Base-by-base conservation (phyloP, 1,140 invertebrate species). In the Ips typographus region DNA sequence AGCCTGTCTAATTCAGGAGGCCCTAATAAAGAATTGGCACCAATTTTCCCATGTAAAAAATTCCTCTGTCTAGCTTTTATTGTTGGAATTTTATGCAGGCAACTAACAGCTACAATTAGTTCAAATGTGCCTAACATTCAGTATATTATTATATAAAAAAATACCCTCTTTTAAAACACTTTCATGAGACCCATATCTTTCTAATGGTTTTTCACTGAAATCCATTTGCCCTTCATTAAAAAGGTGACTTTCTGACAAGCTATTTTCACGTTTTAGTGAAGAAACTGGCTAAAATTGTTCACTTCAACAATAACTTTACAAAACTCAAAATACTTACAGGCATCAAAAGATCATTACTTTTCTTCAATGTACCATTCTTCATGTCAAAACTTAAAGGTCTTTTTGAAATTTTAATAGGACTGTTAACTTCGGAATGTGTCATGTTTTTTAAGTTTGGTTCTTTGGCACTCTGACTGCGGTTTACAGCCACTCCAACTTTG, bases 1-100 rank as follows among this genome's bases (percentile, higher is more conserved):
- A 93, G 90, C 78, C 92, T 89, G 73, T 94, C 89, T 51, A 98
- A 82, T 78, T 97, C 94, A 40, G 87, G 85, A 4, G 89, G 84
- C 5, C 94, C 94, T 1, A 97, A 80, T 8, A 97, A 78, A 36
- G 92, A 92, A 76, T 90, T 89, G 3, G 89, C 88, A 42, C 90
- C 90, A 59, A 93, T 84, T 74, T 90, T 84, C 56, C 91, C 91
- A 80, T 92, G 90, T 6, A 94, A 82, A 81, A 87, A 94, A 78
- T 93, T 94, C 73, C 92, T 88, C 82, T 92, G 89, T 73, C 90
- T 82, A 63, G 90, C 91, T 79, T 91, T 90, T 55, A 89, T 86
- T 2, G 90, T 89, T 22, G 91, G 91, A 76, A 93, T 92, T 64
- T 92, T 84, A 81, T 91, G 88, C 58, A 93, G 78, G 61, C 91